Percentiles rank a stretch among this genome's conserved stretches.
Conservation (phyloP, 2,888 invertebrate genomes). For the Deroplatys truncata region DNA sequence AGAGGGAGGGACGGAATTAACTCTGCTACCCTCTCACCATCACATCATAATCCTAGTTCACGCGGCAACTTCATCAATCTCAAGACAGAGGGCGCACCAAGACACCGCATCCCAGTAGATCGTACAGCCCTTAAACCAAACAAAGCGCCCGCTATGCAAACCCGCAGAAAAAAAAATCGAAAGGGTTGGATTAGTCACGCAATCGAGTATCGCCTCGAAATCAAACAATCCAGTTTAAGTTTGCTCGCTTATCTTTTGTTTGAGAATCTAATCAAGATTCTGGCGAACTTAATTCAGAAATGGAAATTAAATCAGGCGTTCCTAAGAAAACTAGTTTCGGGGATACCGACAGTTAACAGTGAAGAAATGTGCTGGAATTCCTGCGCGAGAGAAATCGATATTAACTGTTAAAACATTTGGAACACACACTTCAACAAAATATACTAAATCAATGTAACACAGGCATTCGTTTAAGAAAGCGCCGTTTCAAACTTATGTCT, state of each 20-base stretch:
- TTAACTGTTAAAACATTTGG: too few relatives aligned
- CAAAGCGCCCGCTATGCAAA: not conserved
- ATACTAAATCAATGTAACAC: too few relatives aligned
- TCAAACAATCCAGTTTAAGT: slow-evolving; percentile 1
- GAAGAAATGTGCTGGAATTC: too few relatives aligned
- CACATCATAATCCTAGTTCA: slow-evolving; percentile 1
- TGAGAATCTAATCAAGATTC: not conserved
- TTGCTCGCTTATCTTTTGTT: not conserved
- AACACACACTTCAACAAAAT: too few relatives aligned
- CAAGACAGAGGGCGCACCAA: not conserved
- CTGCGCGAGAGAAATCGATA: too few relatives aligned
- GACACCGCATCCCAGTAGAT: not conserved
- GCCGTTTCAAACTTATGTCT: too few relatives aligned
- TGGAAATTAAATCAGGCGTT: too few relatives aligned
- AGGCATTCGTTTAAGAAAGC: too few relatives aligned
- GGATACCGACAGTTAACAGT: too few relatives aligned
- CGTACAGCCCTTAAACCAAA: not conserved
- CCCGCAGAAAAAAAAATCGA: not conserved
- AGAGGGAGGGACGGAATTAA: slow-evolving; percentile 4
- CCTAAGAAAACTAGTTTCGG: too few relatives aligned
- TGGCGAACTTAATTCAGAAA: too few relatives aligned
- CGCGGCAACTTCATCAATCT: slow-evolving; percentile 1
- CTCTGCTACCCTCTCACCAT: not conserved
- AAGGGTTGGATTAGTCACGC: slow-evolving; percentile 6
- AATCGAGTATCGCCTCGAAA: not conserved